A percentile compares a stretch with the other conserved stretches of the same genome.
Evolutionary conservation across 2,797 vertebrate species (phyloP).

Genomic region (Notolepis coatsorum): DNA sequence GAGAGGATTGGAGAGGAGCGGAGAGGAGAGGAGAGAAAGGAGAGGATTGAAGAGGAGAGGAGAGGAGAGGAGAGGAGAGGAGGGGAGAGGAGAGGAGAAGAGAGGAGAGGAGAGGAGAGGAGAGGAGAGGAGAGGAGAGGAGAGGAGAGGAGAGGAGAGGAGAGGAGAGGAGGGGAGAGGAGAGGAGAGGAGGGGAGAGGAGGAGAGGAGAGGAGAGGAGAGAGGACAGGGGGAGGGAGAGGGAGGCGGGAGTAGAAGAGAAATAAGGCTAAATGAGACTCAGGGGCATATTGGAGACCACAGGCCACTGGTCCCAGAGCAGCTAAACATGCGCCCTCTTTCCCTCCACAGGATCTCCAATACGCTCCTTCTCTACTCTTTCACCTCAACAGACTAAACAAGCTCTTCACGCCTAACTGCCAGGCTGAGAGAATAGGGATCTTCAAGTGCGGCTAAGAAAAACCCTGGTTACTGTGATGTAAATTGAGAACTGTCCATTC

Average conservation of each 20-base stretch:
- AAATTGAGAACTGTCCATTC: conserved; percentile 5
- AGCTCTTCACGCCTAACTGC: conserved; percentile 22
- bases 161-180: conserved; percentile 10
- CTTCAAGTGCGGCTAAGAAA: neutral
- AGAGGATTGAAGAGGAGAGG: no score
- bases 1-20: conserved; percentile 47
- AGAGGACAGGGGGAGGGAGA: conserved; percentile 3
- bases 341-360: conserved; percentile 12
- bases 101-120: conserved; percentile 22
- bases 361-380: neutral
- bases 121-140: conserved; percentile 20
- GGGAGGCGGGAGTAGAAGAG: conserved; percentile 32
- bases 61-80: conserved; percentile 9
- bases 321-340: conserved; percentile 30
- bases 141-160: conserved; percentile 27
- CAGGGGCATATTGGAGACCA: conserved; percentile 56
- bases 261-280: conserved; percentile 69
- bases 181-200: conserved; percentile 9
- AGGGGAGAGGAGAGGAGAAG: conserved; percentile 47
- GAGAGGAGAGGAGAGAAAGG: conserved; percentile 6
- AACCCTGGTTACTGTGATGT: no score
- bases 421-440: neutral
- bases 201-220: conserved; percentile 9
- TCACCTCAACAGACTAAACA: conserved; percentile 28
- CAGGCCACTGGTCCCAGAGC: conserved; percentile 38